phyloP scores from a whole-genome alignment of 2,113 vertebrate species.

The Prunella himalayana region DNA sequence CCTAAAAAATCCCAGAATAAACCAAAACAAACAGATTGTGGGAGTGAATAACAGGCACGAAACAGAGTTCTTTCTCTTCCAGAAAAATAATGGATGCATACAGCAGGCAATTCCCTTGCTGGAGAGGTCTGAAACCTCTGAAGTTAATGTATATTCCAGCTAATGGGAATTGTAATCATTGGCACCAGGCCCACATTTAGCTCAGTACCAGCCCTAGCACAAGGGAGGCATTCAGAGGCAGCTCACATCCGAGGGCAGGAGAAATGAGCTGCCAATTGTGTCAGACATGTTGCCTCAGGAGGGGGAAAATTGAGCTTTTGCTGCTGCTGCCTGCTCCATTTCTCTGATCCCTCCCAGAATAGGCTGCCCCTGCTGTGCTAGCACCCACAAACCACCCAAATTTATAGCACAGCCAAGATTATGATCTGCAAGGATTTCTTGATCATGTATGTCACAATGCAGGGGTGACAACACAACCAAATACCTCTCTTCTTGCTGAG shows the following conservation, averaged over 20 bases:
- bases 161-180: constrained; percentile 28
- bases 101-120: not conserved
- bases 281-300: not conserved
- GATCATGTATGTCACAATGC: accelerated
- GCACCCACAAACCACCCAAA: not conserved
- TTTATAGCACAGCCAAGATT: not conserved
- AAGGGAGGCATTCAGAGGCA: constrained; percentile 42
- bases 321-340: not conserved
- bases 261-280: constrained; percentile 30
- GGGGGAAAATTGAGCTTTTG: not conserved
- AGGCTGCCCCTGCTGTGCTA: not conserved
- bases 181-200: constrained; percentile 1
- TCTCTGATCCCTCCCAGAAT: not conserved
- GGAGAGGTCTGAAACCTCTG: not conserved
- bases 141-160: constrained; percentile 50
- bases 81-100: constrained; percentile 20
- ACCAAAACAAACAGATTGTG: not conserved
- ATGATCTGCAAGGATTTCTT: not conserved
- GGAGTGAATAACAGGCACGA: not conserved
- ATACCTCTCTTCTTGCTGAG: not conserved
- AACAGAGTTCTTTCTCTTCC: not conserved
- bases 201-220: constrained; percentile 24
- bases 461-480: not conserved
- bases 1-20: not conserved
- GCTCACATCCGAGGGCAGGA: not conserved